Base-by-base conservation (phyloP, 23 tunicate species). In the Diplosoma virens region DNA sequence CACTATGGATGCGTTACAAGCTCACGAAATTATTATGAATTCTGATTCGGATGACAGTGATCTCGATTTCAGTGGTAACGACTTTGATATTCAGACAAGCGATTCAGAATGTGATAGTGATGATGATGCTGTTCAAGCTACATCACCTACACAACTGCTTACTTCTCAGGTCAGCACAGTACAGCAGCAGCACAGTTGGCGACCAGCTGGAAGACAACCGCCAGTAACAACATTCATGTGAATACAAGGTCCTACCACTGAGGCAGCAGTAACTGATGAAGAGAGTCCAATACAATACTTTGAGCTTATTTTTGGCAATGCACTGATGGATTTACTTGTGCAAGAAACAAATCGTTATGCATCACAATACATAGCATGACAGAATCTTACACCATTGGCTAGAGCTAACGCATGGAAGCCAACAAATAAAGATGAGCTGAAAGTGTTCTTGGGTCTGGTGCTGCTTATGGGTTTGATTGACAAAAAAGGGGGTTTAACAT, bases 271-370 rank as follows among this genome's bases (percentile, higher is more conserved):
- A 30, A 30, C 33, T 63, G 69, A 63, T 63, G n/a, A 25, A 30
- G 34, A 63, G 7, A 63, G n/a, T 63, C 69, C 69, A 5, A 26
- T 24, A 6, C 34, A 63, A 3, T 63, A 63, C n/a, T 63, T 63
- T 28, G 11, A 63, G 69, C 69, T 63, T 30, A 24, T 63, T 63
- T 63, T 63, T 63, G n/a, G 11, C 5, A 36, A 63, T 30, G 14
- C 9, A n/a, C 22, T 63, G 7, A 3, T 63, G 34, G 69, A 63
- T 6, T 5, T 28, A 5, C 34, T 63, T 24, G 34, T 63, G 35
- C 18, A 3, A 5, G 69, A 63, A 30, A 63, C 69, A 5, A 63
- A 63, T n/a, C 69, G 69, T 28, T 63, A 63, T 28, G 69, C 69
- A 28, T 63, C 37, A 6, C 69, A 63, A 63, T 24, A 63, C n/a